Evolutionary conservation across 2,888 invertebrate species (phyloP).

Genomic region (Dryococelus australis): DNA sequence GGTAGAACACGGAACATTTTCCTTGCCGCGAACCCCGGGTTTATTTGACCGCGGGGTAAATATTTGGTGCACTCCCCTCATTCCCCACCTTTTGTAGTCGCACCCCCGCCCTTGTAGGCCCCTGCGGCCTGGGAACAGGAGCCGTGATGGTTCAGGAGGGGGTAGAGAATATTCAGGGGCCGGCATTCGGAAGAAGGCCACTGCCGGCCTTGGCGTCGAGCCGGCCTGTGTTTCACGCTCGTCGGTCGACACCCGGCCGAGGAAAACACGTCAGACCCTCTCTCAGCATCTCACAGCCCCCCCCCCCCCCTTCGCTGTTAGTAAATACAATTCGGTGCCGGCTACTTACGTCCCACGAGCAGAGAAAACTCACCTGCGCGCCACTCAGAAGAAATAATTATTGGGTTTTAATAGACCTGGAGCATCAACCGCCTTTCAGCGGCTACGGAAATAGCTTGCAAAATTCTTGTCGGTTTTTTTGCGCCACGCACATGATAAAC

Average conservation of each 20-base stretch:
- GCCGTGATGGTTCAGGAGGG: not conserved
- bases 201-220: not conserved
- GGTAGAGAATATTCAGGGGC: not conserved
- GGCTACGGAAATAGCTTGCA: not conserved
- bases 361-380: not conserved
- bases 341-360: not conserved
- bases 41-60: slow-evolving; percentile 2
- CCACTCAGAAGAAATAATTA: not conserved
- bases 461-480: too few species aligned
- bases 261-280: not conserved
- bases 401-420: not conserved
- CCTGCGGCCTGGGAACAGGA: not conserved
- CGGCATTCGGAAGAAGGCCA: too few species aligned
- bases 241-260: not conserved
- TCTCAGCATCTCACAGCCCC: not conserved
- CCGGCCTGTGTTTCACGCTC: not conserved
- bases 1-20: not conserved
- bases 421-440: not conserved
- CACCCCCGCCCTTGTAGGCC: not conserved
- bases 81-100: not conserved
- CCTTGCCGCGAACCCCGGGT: not conserved
- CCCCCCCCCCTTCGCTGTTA: not conserved
- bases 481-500: too few species aligned
- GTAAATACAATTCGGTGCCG: not conserved
- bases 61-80: not conserved